Base-by-base conservation (phyloP, 2,113 vertebrate genomes). In the Pseudorhombus dupliciocellatus region DNA sequence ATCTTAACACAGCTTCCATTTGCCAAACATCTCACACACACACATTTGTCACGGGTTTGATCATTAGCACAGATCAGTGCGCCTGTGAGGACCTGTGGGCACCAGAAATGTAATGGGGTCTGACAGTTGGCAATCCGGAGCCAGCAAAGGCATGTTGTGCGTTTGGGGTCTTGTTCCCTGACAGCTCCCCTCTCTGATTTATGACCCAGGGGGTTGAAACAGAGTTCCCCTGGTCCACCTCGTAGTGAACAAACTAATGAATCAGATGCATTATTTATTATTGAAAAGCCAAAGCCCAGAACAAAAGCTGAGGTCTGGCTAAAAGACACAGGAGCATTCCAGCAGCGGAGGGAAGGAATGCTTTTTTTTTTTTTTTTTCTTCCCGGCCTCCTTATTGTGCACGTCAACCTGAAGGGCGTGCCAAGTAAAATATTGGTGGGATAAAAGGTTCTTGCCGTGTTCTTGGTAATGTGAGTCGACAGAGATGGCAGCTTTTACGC, bases 201-300 rank as follows among this genome's bases (percentile, higher is more conserved):
- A 91, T 80, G 80, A 85, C 79, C 85, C 34, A n/a, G 50, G 77
- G 83, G 82, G 87, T 84, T 84, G 88, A 86, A 80, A 70, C 70
- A 71, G 81, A 86, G 85, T 83, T 88, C 76, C 72, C 72, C 81
- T 70, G 2, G 83, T 87, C 84, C 85, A 87, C 73, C 82, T 84
- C 55, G 4, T 58, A 84, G 64, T 76, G 86, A 85, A 77, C 82
- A 85, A 87, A 83, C 87, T 89, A 87, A 89, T 90, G 89, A 89
- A 86, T 75, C 84, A 85, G 76, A 87, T 91, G 86, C 82, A 90
- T 91, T 91, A 91, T 92, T 91, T 88, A 90, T 91, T 89, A 84
- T 76, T 87, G 80, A 74, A 86, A 85, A 71, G 57, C 66, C 71
- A 56, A 79, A 69, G 75, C 66, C 54, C 58, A 50, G 77, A 81